Conservation (phyloP, 2,113 vertebrate species). For the Corydoras sp. region DNA sequence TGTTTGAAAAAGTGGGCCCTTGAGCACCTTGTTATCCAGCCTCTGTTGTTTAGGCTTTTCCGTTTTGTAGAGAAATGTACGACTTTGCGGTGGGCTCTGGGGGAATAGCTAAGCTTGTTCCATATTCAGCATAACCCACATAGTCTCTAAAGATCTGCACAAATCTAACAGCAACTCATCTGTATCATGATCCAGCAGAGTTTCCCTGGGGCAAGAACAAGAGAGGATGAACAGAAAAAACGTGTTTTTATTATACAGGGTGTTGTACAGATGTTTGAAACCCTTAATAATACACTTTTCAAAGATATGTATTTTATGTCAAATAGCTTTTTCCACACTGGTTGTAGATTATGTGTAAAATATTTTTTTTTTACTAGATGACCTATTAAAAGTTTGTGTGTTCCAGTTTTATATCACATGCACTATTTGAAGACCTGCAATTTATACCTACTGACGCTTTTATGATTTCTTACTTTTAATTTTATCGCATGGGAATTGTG, state of each 20-base stretch:
- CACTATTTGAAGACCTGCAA: too few relatives aligned
- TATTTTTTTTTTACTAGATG: too few relatives aligned
- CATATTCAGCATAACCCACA: constrained; percentile 22
- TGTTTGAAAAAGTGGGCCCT: background rate
- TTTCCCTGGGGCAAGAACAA: constrained; percentile 26
- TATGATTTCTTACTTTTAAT: too few relatives aligned
- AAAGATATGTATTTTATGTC: too few relatives aligned
- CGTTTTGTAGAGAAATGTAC: constrained; percentile 20
- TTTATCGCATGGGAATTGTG: too few relatives aligned
- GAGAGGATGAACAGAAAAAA: constrained; percentile 12
- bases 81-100: constrained; percentile 1
- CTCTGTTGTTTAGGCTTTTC: constrained; percentile 19
- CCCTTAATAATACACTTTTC: background rate
- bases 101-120: constrained; percentile 29
- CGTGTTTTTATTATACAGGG: constrained; percentile 5
- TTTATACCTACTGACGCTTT: too few relatives aligned
- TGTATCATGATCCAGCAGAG: constrained; percentile 18
- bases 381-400: too few relatives aligned
- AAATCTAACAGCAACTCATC: constrained; percentile 22
- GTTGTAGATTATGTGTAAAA: too few relatives aligned
- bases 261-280: background rate
- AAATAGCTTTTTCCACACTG: too few relatives aligned
- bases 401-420: too few relatives aligned
- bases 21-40: constrained; percentile 6
- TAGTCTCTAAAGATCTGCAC: constrained; percentile 31